Evolutionary conservation across 2,888 invertebrate genomes (phyloP).

Genomic region (Volucella bombylans): DNA sequence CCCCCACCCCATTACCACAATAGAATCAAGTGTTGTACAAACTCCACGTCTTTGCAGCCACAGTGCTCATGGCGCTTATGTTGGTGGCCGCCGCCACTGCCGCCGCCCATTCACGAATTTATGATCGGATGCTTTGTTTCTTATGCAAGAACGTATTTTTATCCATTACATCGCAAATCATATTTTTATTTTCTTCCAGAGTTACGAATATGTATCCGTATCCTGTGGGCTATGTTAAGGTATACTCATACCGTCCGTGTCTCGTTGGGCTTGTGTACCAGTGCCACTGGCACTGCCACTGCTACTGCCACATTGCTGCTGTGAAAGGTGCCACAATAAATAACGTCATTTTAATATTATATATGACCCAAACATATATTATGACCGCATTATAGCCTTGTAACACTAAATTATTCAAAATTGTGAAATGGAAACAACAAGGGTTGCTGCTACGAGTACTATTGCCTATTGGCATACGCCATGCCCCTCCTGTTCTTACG

Average conservation of each 20-base stretch:
- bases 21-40: too few species aligned
- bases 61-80: too few species aligned
- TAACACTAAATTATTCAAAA: conserved; percentile 74
- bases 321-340: conserved; percentile 76
- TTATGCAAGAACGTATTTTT: conserved; percentile 76
- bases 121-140: conserved; percentile 71
- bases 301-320: conserved; percentile 38
- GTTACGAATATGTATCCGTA: background rate
- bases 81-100: conserved; percentile 5
- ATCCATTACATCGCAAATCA: conserved; percentile 76
- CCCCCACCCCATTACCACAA: conserved; percentile 32
- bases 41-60: too few species aligned
- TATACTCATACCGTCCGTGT: background rate
- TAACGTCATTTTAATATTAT: conserved; percentile 77
- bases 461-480: conserved; percentile 1
- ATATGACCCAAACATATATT: conserved; percentile 75
- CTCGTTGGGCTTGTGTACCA: conserved; percentile 12
- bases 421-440: conserved; percentile 71
- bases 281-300: conserved; percentile 10
- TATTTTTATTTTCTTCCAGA: conserved; percentile 69
- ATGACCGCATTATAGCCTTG: conserved; percentile 75
- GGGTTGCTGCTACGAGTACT: conserved; percentile 48
- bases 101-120: conserved; percentile 65
- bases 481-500: conserved; percentile 9
- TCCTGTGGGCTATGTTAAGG: background rate